Base-by-base conservation (phyloP, 2,113 vertebrate genomes). In the Numenius arquata region DNA sequence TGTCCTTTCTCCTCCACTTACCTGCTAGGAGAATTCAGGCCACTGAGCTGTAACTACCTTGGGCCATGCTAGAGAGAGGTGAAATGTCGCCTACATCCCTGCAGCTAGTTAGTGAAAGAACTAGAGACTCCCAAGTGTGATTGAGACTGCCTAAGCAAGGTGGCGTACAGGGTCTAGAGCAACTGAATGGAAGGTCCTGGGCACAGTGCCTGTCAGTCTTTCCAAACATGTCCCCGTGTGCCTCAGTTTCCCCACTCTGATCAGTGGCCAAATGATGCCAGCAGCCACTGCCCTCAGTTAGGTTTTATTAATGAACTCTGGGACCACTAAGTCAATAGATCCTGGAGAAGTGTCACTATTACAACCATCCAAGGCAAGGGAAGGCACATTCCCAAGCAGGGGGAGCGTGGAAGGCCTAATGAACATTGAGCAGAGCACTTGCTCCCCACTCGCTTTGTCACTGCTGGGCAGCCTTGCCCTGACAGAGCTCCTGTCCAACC, bases 401-500 rank as follows among this genome's bases (percentile, higher is more conserved):
- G 68, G 72, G 53, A 93, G 48, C 58, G 52, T 90, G 61, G 85
- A 96, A 94, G 66, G 55, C 65, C 90, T 97, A 93, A 96, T 93
- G 83, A 94, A 90, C 88, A 78, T 21, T 90, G 93, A 95, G 73
- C 85, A 88, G 68, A 92, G 73, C 52, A 89, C 83, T 96, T 92
- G 72, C 72, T 93, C 80, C 1, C 6, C 43, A 45, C 72, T 96
- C 43, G 40, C 83, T 96, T 92, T 96, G 95, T 95, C 48, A 93
- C 90, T 92, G 92, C 86, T 96, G 90, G 92, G 76, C 95, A 95
- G 89, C 65, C 36, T 84, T 90, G 80, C 90, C 96, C 95, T 96
- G 88, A 96, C 90, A 96, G 96, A 96, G 66, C 76, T 95, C 56
- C 90, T 97, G 95, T 95, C 94, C 90, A 90, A 56, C 86, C 53